phyloP scores from a whole-genome alignment of 2,888 invertebrate genomes.

The Drosophila fungiperda region DNA sequence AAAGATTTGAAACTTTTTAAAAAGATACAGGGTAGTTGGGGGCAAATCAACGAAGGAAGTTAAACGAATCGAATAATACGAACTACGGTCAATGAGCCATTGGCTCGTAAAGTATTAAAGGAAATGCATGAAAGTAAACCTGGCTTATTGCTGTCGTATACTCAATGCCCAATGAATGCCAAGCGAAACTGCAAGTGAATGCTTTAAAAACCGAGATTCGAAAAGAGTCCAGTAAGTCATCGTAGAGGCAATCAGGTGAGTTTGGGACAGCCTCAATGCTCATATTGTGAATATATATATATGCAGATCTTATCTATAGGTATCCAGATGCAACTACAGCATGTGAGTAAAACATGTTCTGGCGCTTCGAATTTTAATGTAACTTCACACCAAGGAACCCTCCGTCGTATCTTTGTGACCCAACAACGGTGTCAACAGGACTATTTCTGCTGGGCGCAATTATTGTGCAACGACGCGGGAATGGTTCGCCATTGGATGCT shows the following conservation, averaged over 20 bases:
- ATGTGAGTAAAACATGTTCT: neutral
- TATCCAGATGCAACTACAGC: neutral
- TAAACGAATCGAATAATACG: constrained; percentile 24
- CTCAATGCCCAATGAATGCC: neutral
- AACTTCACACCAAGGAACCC: no score
- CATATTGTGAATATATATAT: neutral
- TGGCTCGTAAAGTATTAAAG: constrained; percentile 40
- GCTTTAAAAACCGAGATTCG: neutral
- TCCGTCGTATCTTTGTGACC: no score
- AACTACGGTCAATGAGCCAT: constrained; percentile 3
- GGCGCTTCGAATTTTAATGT: no score
- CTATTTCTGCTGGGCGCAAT: no score
- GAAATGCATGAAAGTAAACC: constrained; percentile 9
- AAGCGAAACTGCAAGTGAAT: neutral
- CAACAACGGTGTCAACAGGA: no score
- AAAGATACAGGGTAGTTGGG: neutral
- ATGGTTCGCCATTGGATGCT: no score
- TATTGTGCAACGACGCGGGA: no score
- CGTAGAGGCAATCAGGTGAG: neutral
- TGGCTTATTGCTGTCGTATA: neutral
- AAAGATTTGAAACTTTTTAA: neutral
- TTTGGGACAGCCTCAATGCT: neutral
- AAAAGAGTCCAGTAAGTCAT: neutral
- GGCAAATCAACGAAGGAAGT: neutral
- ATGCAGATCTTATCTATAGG: neutral